Evolutionary conservation across 2,888 invertebrate species (phyloP).

Genomic region (Celastrina argiolus): DNA sequence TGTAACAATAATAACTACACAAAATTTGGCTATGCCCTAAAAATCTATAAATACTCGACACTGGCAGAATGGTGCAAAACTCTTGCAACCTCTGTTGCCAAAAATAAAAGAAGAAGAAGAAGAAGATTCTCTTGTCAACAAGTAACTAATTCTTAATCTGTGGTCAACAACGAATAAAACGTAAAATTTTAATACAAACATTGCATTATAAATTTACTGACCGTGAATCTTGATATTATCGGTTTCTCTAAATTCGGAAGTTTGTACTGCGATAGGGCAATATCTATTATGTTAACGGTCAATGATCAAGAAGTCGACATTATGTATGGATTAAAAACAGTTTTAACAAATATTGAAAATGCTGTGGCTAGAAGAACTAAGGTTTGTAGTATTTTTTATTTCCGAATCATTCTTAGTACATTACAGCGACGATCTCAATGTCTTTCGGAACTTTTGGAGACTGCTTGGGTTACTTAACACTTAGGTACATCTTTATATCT

Average conservation of each 20-base stretch:
- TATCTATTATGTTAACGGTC: constrained; percentile 45
- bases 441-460: too few relatives aligned
- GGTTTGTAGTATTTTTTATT: constrained; percentile 50
- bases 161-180: not conserved
- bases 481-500: too few relatives aligned
- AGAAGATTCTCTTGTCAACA: too few relatives aligned
- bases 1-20: too few relatives aligned
- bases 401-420: not conserved
- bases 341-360: constrained; percentile 78
- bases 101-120: too few relatives aligned
- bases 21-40: too few relatives aligned
- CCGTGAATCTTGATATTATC: constrained; percentile 9
- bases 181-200: not conserved
- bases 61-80: too few relatives aligned
- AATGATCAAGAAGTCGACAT: constrained; percentile 55
- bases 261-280: not conserved
- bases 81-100: too few relatives aligned
- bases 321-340: constrained; percentile 77
- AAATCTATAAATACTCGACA: too few relatives aligned
- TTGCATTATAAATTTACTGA: not conserved
- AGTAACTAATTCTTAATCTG: too few relatives aligned
- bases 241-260: not conserved
- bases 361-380: constrained; percentile 76
- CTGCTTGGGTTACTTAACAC: too few relatives aligned
- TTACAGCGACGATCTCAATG: too few relatives aligned